These are phyloP conservation scores for Brachionus sp. DNA, from an alignment of 1,140 invertebrate species.

Conservation along the genomic window DNA sequence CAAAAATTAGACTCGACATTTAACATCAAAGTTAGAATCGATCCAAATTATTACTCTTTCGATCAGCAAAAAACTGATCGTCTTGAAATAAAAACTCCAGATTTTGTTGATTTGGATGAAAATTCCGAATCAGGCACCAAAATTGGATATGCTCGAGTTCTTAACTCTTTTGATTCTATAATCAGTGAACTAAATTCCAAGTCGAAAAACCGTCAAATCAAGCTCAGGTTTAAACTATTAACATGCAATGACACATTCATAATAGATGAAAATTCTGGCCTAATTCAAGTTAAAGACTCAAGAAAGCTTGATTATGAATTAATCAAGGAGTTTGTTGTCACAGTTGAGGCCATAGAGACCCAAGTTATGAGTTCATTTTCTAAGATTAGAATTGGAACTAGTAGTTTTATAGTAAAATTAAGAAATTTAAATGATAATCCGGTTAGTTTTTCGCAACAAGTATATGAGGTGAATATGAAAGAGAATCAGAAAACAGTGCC, in stretches of 20 bases:
- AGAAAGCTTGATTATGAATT: slow-evolving; percentile 22
- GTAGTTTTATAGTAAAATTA: slow-evolving; percentile 19
- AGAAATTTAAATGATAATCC: slow-evolving; percentile 36
- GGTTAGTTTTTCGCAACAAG: not conserved
- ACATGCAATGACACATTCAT: slow-evolving; percentile 31
- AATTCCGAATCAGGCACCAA: slow-evolving; percentile 23
- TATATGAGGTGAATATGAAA: not conserved
- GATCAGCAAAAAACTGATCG: not conserved
- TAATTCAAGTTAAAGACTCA: not conserved
- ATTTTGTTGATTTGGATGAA: slow-evolving; percentile 14
- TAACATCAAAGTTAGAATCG: not conserved
- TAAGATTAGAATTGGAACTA: slow-evolving; percentile 7
- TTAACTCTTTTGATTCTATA: not conserved
- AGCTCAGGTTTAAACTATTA: not conserved
- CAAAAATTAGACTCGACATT: not conserved
- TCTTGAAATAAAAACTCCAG: not conserved
- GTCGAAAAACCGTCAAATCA: not conserved
- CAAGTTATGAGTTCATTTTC: slow-evolving; percentile 18
- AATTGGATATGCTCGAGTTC: slow-evolving; percentile 12
- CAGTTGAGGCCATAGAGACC: not conserved
- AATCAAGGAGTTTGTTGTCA: not conserved
- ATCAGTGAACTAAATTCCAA: not conserved
- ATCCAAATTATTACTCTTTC: slow-evolving; percentile 39
- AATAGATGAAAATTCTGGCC: not conserved
- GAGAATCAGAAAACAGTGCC: slow-evolving; percentile 19